A percentile compares a stretch with the other conserved stretches of the same genome.
Evolutionary conservation across 1,140 invertebrate species (phyloP).

Genomic region (Heterodera schachtii): DNA sequence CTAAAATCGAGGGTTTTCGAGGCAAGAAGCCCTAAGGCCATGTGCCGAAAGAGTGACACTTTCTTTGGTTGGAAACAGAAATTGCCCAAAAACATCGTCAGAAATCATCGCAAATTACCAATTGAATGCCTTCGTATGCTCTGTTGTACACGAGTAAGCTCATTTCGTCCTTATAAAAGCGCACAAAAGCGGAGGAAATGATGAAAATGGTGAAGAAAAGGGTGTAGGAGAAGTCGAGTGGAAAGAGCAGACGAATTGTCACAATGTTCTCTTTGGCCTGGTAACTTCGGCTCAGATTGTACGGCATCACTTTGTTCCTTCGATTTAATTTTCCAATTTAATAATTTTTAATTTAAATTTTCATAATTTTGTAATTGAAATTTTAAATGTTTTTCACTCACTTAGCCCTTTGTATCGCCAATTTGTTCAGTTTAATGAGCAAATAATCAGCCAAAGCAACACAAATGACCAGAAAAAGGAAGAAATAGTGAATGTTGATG

Average conservation of each 20-base stretch:
- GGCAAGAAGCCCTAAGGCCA: no score
- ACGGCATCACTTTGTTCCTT: no score
- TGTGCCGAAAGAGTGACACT: no score
- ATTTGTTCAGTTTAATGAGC: not conserved
- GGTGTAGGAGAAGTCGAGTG: slow-evolving; percentile 27
- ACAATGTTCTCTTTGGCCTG: not conserved
- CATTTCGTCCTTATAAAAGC: not conserved
- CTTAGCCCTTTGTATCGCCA: no score
- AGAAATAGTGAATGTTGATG: slow-evolving; percentile 14
- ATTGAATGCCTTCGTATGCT: slow-evolving; percentile 16
- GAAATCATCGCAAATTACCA: not conserved
- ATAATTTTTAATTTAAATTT: no score
- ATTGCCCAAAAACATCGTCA: no score
- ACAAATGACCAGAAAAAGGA: slow-evolving; percentile 12
- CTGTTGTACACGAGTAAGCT: not conserved
- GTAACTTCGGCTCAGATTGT: no score
- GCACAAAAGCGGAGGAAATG: not conserved
- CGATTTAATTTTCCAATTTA: no score
- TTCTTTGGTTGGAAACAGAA: no score
- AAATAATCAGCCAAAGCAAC: not conserved
- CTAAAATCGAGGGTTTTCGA: no score
- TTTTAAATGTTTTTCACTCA: no score
- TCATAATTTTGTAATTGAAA: no score
- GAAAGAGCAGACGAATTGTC: slow-evolving; percentile 19
- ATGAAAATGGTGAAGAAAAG: slow-evolving; percentile 22